Evolutionary conservation across 1,140 invertebrate genomes (phyloP).

Genomic region (Heliconius hewitsoni): DNA sequence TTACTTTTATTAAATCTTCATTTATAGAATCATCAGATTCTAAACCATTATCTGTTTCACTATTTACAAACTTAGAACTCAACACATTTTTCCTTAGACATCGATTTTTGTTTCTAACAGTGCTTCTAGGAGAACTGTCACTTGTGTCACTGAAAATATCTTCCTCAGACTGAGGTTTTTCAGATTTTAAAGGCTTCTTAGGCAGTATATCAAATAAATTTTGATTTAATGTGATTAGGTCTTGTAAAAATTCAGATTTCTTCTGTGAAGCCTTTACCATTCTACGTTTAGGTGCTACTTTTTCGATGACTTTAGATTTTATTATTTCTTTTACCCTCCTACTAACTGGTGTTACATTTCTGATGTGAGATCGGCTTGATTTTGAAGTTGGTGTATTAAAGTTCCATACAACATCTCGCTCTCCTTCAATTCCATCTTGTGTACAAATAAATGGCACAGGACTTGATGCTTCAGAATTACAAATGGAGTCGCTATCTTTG

Average conservation of each 20-base stretch:
- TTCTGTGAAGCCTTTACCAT: slow-evolving; percentile 55
- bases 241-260: slow-evolving; percentile 68
- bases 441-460: slow-evolving; percentile 78
- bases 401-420: slow-evolving; percentile 79
- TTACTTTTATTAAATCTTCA: slow-evolving; percentile 76
- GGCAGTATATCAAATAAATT: slow-evolving; percentile 68
- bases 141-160: slow-evolving; percentile 67
- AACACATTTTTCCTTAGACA: slow-evolving; percentile 71
- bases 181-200: slow-evolving; percentile 48
- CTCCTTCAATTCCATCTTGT: slow-evolving; percentile 77
- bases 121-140: slow-evolving; percentile 65
- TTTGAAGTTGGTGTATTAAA: slow-evolving; percentile 74
- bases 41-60: slow-evolving; percentile 61
- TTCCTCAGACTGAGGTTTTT: slow-evolving; percentile 63
- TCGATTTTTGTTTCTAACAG: slow-evolving; percentile 48
- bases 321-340: slow-evolving; percentile 59
- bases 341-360: slow-evolving; percentile 70
- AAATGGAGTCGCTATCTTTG: slow-evolving; percentile 71
- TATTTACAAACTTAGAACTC: slow-evolving; percentile 68
- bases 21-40: slow-evolving; percentile 81
- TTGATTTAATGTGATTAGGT: slow-evolving; percentile 73
- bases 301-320: slow-evolving; percentile 61
- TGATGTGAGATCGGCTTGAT: slow-evolving; percentile 41
- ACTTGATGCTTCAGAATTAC: slow-evolving; percentile 69
- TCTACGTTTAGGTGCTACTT: slow-evolving; percentile 59